Evolutionary conservation across 2,797 vertebrate genomes (phyloP).

Genomic region (Paratrypauchen microcephalus): DNA sequence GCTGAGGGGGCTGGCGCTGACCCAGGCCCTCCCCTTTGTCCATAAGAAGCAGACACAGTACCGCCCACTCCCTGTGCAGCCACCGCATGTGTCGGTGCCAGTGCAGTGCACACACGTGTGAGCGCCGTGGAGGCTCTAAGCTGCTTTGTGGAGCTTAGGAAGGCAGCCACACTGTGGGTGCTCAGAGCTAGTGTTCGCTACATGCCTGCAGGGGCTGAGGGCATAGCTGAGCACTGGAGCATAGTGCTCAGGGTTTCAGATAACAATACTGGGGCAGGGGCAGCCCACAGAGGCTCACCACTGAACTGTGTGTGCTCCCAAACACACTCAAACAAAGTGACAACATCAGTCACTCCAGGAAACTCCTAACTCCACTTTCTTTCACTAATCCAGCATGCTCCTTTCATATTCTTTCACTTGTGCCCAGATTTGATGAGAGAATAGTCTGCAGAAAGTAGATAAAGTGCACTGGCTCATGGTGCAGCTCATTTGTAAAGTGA

Average conservation of each 20-base stretch:
- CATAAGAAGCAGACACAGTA: slow-evolving; percentile 23
- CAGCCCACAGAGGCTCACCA: slow-evolving; percentile 36
- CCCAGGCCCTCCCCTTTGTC: slow-evolving; percentile 46
- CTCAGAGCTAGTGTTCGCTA: slow-evolving; percentile 54
- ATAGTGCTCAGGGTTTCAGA: slow-evolving; percentile 62
- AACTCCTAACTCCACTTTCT: slow-evolving; percentile 14
- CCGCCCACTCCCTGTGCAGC: slow-evolving; percentile 43
- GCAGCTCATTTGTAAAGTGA: slow-evolving; percentile 36
- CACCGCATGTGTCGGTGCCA: slow-evolving; percentile 5
- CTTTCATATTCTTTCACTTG: slow-evolving; percentile 12
- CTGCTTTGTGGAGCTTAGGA: slow-evolving; percentile 73
- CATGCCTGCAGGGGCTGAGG: slow-evolving; percentile 62
- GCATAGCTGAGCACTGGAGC: slow-evolving; percentile 64
- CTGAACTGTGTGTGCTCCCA: slow-evolving; percentile 48
- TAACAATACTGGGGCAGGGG: slow-evolving; percentile 63
- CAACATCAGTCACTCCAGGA: slow-evolving; percentile 34
- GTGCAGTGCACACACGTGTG: slow-evolving; percentile 77
- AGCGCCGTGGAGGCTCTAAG: slow-evolving; percentile 63
- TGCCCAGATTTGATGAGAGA: slow-evolving; percentile 9
- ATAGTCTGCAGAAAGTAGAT: slow-evolving; percentile 31
- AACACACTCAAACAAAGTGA: slow-evolving; percentile 35
- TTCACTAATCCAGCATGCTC: background rate
- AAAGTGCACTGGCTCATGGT: slow-evolving; percentile 34
- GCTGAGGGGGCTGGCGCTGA: slow-evolving; percentile 68
- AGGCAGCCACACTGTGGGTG: slow-evolving; percentile 61